A percentile compares a stretch with the other conserved stretches of the same genome.
These are phyloP conservation scores for Sitta europaea DNA, from an alignment of 2,113 vertebrate genomes.

Conservation along the genomic window DNA sequence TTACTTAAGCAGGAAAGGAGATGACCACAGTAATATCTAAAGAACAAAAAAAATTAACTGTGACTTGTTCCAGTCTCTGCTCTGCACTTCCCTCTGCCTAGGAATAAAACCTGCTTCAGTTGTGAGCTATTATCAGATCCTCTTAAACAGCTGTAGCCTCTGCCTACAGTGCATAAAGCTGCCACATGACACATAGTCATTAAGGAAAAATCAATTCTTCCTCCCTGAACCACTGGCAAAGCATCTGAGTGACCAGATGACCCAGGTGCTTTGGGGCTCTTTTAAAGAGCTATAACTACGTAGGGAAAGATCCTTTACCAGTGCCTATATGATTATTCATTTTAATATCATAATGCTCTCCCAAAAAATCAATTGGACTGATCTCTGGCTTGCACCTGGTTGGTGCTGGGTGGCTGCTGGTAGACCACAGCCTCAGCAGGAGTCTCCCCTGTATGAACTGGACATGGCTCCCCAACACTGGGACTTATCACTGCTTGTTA, in stretches of 20 bases:
- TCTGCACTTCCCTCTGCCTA: neutral
- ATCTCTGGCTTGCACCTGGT: neutral
- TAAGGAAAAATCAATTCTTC: neutral
- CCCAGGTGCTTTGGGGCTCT: neutral
- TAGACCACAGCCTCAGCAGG: neutral
- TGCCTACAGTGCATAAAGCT: neutral
- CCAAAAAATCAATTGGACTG: neutral
- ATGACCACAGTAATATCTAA: neutral
- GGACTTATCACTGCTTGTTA: neutral
- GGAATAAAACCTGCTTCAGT: neutral
- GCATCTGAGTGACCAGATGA: neutral
- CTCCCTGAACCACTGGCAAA: neutral
- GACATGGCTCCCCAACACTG: neutral
- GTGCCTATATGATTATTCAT: neutral
- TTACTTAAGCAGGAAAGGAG: neutral
- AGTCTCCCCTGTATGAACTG: neutral
- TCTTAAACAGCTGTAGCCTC: neutral
- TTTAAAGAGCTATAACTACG: neutral
- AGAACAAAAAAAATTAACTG: neutral
- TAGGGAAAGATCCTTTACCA: neutral
- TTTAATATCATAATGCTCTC: neutral
- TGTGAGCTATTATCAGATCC: neutral
- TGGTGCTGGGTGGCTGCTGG: fast-evolving
- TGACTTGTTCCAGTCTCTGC: neutral
- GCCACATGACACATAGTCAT: neutral